Base-by-base conservation (phyloP, 2,797 vertebrate species). In the Synanceia verrucosa region DNA sequence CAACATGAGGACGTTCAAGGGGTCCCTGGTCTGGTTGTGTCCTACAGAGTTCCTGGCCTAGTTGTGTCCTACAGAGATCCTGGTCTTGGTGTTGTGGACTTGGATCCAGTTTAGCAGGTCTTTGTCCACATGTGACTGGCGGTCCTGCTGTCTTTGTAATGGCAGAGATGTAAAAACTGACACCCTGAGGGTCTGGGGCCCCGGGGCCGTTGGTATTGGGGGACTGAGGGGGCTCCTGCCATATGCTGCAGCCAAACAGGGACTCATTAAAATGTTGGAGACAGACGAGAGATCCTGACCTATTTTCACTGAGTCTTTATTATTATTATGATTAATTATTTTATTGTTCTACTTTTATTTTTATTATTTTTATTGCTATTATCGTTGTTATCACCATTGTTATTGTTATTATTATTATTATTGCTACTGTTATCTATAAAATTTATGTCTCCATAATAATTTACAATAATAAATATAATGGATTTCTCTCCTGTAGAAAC, bases 241-340 rank as follows among this genome's bases (percentile, higher is more conserved):
- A 93, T 94, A 89, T 94, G 92, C 71, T 90, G 60, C 24, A 24
- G 71, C 87, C 87, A 91, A 91, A 92, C 86, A 90, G 67, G 48
- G 68, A 65, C 64, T 87, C 73, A 70, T 86, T 79, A 79, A 72
- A 53, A 59, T 41, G 73, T 82, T 84, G 78, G 58, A 63, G 75
- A 34, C 55, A 16, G 67, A 61, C 63, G 26, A 46, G 73, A 79
- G 62, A 50, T 84, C 63, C 63, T 89, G 86, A 88, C 90, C 89
- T 70, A 84, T 44, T 87, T 86, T 12, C 33, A 34, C 10, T 12
- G 33, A 34, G 12, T 12, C 9, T 4, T 29, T 29, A 29, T 29
- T 6, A 29, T 29, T 29, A 31, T 4, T 31, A 31, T 31, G n/a
- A n/a, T n/a, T n/a, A n/a, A n/a, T n/a, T n/a, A n/a, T 31, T 6